Evolutionary conservation across 1,140 invertebrate species (phyloP).

Genomic region (Cheumatopsyche charites): DNA sequence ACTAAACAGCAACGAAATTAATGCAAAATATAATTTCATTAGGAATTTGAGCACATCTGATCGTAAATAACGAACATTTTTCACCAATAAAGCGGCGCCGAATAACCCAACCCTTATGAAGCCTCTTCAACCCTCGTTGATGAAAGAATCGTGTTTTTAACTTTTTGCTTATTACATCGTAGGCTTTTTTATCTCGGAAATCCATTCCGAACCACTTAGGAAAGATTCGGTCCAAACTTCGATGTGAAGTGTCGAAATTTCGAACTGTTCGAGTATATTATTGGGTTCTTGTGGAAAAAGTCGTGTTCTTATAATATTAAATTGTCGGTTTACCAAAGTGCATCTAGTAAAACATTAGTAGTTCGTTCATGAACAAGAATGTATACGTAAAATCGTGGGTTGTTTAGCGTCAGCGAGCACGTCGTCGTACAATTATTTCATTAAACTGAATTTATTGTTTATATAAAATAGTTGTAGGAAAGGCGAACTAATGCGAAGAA

Average conservation of each 20-base stretch:
- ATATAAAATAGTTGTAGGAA: conserved; percentile 30
- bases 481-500: not conserved
- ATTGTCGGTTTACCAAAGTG: not conserved
- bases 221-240: not conserved
- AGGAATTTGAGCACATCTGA: no score
- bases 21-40: no score
- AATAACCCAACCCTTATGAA: no score
- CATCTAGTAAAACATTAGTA: not conserved
- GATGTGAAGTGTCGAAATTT: conserved; percentile 3
- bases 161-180: no score
- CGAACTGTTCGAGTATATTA: not conserved
- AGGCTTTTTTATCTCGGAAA: no score
- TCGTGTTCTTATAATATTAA: not conserved
- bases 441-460: conserved; percentile 36
- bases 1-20: no score
- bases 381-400: conserved; percentile 16
- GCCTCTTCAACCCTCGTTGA: no score
- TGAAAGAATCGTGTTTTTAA: no score
- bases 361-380: conserved; percentile 11
- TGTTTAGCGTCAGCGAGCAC: conserved; percentile 16
- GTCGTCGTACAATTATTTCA: conserved; percentile 31
- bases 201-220: no score
- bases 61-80: no score
- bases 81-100: no score
- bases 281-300: not conserved